Percentiles rank a stretch among this genome's conserved stretches.
These are phyloP conservation scores for Excalfactoria chinensis DNA, from an alignment of 2,113 vertebrate genomes.

Conservation along the genomic window DNA sequence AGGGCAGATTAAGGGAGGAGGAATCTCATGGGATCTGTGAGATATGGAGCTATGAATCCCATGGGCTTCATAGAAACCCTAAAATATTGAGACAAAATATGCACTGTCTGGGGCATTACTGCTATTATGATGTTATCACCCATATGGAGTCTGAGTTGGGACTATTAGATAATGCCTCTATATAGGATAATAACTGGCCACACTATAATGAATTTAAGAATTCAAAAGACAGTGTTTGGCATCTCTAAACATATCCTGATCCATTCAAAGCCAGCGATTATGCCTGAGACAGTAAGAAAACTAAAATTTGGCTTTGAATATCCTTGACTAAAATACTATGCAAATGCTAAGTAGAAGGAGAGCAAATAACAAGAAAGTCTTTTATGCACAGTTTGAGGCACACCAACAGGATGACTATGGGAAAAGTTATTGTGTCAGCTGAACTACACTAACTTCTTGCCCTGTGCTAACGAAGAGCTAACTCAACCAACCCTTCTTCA, in stretches of 20 bases:
- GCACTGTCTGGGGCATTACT: not conserved
- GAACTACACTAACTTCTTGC: not conserved
- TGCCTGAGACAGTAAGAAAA: not conserved
- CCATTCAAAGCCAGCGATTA: not conserved
- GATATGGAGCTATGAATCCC: not conserved
- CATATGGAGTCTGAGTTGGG: not conserved
- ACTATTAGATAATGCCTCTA: not conserved
- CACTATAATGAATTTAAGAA: not conserved
- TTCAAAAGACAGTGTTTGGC: not conserved
- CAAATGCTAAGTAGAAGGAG: not conserved
- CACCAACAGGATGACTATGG: not conserved
- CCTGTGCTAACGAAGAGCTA: not conserved
- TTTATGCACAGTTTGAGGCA: slow-evolving; percentile 1
- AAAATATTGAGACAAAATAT: not conserved
- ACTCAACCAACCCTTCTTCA: not conserved
- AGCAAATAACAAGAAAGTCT: slow-evolving; percentile 47
- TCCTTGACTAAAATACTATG: not conserved
- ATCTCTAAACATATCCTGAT: not conserved
- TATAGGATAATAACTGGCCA: not conserved
- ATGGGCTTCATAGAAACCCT: not conserved
- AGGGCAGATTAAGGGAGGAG: not conserved
- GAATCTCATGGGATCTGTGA: not conserved
- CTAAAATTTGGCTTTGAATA: not conserved
- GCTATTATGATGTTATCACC: not conserved
- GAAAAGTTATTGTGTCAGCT: not conserved